Percentiles rank a stretch among this genome's conserved stretches.
phyloP scores from a whole-genome alignment of 30 jellyfish, hydroid and myxozoan genomes.

The Clytia hemisphaerica region DNA sequence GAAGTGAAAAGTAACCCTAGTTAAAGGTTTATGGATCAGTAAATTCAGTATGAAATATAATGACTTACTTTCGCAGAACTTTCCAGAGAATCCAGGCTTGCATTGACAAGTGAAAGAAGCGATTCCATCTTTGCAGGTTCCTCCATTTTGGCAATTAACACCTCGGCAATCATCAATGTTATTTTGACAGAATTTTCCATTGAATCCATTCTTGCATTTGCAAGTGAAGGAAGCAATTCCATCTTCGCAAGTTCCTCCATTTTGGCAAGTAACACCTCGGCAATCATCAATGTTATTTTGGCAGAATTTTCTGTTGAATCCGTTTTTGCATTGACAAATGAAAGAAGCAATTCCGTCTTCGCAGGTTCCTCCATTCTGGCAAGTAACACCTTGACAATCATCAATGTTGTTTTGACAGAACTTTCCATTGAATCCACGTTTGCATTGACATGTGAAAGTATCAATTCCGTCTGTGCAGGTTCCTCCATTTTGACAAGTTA shows the following conservation, averaged over 20 bases:
- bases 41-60: too few relatives aligned
- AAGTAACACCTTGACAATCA: too few relatives aligned
- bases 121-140: conserved; percentile 68
- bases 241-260: conserved; percentile 87
- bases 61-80: conserved; percentile 71
- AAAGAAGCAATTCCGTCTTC: too few relatives aligned
- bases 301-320: conserved; percentile 63
- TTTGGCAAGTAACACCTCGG: conserved; percentile 43
- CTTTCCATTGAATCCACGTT: too few relatives aligned
- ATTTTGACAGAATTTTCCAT: conserved; percentile 78
- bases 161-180: conserved; percentile 82
- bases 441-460: too few relatives aligned
- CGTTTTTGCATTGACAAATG: conserved; percentile 72
- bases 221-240: conserved; percentile 75
- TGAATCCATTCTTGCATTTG: conserved; percentile 85
- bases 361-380: too few relatives aligned
- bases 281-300: conserved; percentile 58
- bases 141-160: conserved; percentile 80
- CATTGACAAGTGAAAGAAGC: conserved; percentile 81
- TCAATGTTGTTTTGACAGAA: too few relatives aligned
- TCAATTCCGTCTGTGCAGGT: too few relatives aligned
- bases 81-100: conserved; percentile 71
- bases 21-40: too few relatives aligned
- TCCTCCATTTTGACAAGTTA: too few relatives aligned
- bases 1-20: too few relatives aligned